Conservation (phyloP, 2,888 invertebrate genomes). For the Ormyrus rosae region DNA sequence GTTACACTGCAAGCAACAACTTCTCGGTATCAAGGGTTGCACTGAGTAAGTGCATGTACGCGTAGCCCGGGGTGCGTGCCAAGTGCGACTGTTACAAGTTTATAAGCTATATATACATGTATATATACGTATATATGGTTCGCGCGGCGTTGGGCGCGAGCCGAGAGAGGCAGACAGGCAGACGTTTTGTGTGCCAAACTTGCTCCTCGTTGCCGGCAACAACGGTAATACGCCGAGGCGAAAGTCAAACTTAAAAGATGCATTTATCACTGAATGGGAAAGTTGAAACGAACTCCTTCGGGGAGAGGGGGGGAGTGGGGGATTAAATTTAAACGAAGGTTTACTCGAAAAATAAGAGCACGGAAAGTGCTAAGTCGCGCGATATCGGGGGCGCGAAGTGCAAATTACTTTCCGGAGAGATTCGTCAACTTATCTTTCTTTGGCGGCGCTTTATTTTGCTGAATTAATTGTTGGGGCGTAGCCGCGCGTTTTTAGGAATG, state of each 20-base stretch:
- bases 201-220: not conserved
- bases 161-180: too few relatives aligned
- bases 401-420: conserved; percentile 31
- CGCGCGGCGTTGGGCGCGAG: not conserved
- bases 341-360: conserved; percentile 36
- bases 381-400: not conserved
- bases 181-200: conserved; percentile 40
- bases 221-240: not conserved
- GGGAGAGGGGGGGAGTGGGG: not conserved
- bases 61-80: conserved; percentile 3
- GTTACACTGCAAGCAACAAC: too few relatives aligned
- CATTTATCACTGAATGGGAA: conserved; percentile 44
- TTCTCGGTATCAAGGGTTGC: not conserved
- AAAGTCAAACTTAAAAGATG: conserved; percentile 46
- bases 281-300: conserved; percentile 22
- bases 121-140: not conserved
- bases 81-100: conserved; percentile 43
- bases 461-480: conserved; percentile 6
- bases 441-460: not conserved
- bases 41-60: not conserved
- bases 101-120: conserved; percentile 18
- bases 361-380: conserved; percentile 4
- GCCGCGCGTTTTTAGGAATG: too few relatives aligned
- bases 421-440: not conserved
- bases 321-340: conserved; percentile 46